phyloP scores from a whole-genome alignment of 53 echinoderm and acorn worm species.

The Crossaster papposus region DNA sequence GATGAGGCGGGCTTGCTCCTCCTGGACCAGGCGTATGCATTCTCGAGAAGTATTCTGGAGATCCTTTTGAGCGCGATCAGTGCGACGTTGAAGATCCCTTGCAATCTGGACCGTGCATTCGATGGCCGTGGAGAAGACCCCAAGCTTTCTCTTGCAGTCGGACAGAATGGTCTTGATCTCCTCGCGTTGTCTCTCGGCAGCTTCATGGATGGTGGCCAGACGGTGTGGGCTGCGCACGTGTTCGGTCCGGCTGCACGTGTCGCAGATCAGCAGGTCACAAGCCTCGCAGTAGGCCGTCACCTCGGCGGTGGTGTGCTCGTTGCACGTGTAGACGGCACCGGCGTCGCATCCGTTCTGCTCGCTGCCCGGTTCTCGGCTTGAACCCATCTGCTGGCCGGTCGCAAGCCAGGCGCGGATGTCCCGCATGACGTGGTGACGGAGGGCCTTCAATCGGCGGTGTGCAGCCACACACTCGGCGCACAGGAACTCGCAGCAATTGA shows the following conservation, averaged over 20 bases:
- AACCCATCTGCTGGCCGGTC: constrained; percentile 69
- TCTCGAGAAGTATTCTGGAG: constrained; percentile 77
- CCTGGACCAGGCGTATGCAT: constrained; percentile 63
- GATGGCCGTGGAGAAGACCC: constrained; percentile 93
- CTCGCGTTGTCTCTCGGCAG: constrained; percentile 81
- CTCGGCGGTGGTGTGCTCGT: constrained; percentile 69
- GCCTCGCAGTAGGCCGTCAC: constrained; percentile 82
- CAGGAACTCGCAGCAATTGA: constrained; percentile 89
- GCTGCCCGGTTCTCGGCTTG: constrained; percentile 53
- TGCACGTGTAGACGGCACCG: constrained; percentile 65
- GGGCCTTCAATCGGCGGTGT: constrained; percentile 80
- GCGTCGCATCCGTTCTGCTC: constrained; percentile 68
- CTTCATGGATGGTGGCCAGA: constrained; percentile 71
- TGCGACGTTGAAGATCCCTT: constrained; percentile 80
- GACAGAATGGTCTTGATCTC: constrained; percentile 78
- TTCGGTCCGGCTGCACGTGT: constrained; percentile 76
- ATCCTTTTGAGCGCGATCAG: constrained; percentile 90
- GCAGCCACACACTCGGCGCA: constrained; percentile 86
- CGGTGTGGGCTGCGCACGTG: constrained; percentile 81
- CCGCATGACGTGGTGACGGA: constrained; percentile 92
- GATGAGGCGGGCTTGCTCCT: constrained; percentile 78
- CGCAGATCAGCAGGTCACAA: constrained; percentile 78
- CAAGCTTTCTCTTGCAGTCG: constrained; percentile 84
- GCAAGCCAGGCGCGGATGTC: constrained; percentile 87
- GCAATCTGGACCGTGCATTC: constrained; percentile 92